Evolutionary conservation across 2,113 vertebrate genomes (phyloP), one percentile per base, ranked within the genome.

Genomic region (Cardinalis cardinalis): DNA sequence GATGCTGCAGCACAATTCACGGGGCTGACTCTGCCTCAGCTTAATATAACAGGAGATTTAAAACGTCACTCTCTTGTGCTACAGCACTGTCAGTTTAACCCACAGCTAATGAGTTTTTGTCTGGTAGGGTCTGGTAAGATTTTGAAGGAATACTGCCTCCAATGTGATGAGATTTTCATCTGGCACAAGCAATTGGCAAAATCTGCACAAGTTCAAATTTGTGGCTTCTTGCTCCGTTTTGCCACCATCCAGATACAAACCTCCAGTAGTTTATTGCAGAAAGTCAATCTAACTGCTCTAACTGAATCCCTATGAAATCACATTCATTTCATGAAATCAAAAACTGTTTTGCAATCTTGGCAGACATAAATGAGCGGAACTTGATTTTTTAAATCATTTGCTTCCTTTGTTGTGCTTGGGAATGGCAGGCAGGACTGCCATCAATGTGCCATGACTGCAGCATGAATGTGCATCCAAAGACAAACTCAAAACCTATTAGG

Each of bases 201-300:
- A 77, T 31, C 17, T 41, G n/a, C 13, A 74, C 17, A 59, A 70
- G 40, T 6, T 21, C 21, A 55, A 51, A 51, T 59, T 56, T 2
- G 1, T 48, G 26, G 32, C 60, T 7, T 75, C 53, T 70, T 0
- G 0, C 12, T 77, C 0, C 0, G 8, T 68, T 88, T 89, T 87
- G 34, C 31, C 52, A 44, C 44, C 31, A 41, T 7, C 18, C 14
- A 21, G 2, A 24, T 3, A 69, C 3, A 79, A 46, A 71, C 61
- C 36, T n/a, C 46, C 65, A 41, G 53, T 5, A 48, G 26, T 20
- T 68, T 56, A 52, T 1, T 72, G 77, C 53, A 92, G 34, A n/a
- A 64, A 70, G n/a, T 4, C 2, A 51, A 17, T 26, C 43, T 32
- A 58, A 66, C 43, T 34, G 43, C 19, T 17, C 15, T 46, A 25